Conservation (phyloP, 2,888 invertebrate species). For the Bugulina stolonifera region DNA sequence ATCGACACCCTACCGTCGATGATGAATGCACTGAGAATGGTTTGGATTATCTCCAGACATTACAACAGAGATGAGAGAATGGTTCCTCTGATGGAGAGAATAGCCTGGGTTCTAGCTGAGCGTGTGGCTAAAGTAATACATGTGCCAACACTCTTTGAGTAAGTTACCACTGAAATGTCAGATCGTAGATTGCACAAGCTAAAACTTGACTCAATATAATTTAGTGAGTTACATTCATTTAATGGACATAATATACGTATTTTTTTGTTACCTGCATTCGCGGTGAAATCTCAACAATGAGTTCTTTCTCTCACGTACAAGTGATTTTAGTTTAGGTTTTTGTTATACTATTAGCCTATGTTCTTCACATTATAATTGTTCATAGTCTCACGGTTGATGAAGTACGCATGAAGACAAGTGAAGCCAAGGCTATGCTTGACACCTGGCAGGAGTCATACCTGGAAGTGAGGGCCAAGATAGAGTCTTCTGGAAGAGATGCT, state of each 20-base stretch:
- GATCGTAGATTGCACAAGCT: too few species aligned
- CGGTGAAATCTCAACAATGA: too few species aligned
- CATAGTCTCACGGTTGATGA: constrained; percentile 40
- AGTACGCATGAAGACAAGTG: constrained; percentile 58
- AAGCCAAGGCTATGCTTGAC: constrained; percentile 66
- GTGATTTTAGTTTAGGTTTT: too few species aligned
- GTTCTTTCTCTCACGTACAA: too few species aligned
- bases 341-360: too few species aligned
- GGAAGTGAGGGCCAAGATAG: constrained; percentile 74
- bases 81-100: constrained; percentile 73
- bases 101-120: constrained; percentile 74
- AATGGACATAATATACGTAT: too few species aligned
- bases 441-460: constrained; percentile 72
- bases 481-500: constrained; percentile 72
- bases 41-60: constrained; percentile 83
- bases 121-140: constrained; percentile 68
- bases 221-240: too few species aligned
- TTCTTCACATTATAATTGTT: too few species aligned
- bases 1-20: constrained; percentile 69
- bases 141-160: constrained; percentile 72
- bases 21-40: constrained; percentile 77
- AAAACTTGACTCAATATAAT: too few species aligned
- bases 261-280: too few species aligned
- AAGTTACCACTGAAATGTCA: too few species aligned
- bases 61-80: constrained; percentile 79